Base-by-base conservation (phyloP, 1,140 invertebrate species). In the Limonius californicus region DNA sequence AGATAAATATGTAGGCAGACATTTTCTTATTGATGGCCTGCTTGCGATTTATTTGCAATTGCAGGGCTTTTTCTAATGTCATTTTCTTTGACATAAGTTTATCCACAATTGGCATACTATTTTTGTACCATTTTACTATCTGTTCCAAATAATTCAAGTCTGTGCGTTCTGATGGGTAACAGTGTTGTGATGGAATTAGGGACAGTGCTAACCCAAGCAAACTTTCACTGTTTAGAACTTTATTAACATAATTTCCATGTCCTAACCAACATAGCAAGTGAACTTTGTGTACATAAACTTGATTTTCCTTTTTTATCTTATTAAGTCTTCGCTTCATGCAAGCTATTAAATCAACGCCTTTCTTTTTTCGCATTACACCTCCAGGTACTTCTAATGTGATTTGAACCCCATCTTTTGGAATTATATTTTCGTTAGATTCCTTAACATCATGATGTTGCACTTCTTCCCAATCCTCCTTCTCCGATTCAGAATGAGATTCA, bases 231-330 rank as follows among this genome's bases (percentile, higher is more conserved):
- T 89, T 90, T 32, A 92, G 77, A 27, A 87, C 69, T 14, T 76
- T 68, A 78, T 95, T 97, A 0, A 95, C 76, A 73, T 84, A 85
- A 73, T 89, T 85, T 4, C 92, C 92, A 77, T 92, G 87, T 0
- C 87, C 84, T 7, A 97, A 72, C 79, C 91, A 88, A 74, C 89
- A 90, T 15, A 97, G 76, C 12, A 97, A 74, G 75, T 92, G 89
- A 16, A 89, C 87, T 84, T 96, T 95, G 72, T 97, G 94, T 67
- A 93, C 78, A 54, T 87, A 82, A 19, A 91, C 71, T 77, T 94
- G 89, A 71, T 87, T 82, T 70, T 89, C 86, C 77, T 88, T 90
- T 66, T 87, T 84, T 35, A 85, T 83, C 59, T 86, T 80, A 71
- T 94, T 94, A 18, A 95, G 80, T 70, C 85, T 81, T 68, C 86